Percentiles rank a stretch among this genome's conserved stretches.
These are phyloP conservation scores for Chlorops oryzae DNA, from an alignment of 1,140 invertebrate species.

Conservation along the genomic window DNA sequence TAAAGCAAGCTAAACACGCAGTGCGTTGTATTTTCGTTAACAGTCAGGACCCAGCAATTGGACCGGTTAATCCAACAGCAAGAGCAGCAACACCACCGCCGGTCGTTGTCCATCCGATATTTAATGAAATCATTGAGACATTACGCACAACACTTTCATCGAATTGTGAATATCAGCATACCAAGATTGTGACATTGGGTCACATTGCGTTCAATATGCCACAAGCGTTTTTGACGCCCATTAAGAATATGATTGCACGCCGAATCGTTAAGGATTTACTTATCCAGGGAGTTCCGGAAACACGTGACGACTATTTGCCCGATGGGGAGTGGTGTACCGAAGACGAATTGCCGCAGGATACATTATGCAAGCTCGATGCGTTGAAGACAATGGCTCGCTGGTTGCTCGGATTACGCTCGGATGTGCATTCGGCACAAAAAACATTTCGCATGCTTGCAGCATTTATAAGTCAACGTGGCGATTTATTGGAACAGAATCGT, in stretches of 20 bases:
- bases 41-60: conserved; percentile 24
- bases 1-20: conserved; percentile 94
- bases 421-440: conserved; percentile 84
- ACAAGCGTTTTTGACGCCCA: conserved; percentile 77
- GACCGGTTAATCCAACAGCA: neutral
- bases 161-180: conserved; percentile 78
- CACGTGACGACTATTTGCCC: conserved; percentile 44
- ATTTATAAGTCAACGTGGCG: conserved; percentile 83
- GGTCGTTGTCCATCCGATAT: conserved; percentile 67
- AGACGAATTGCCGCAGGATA: conserved; percentile 83
- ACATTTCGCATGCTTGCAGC: conserved; percentile 89
- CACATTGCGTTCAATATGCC: conserved; percentile 91
- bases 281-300: conserved; percentile 69
- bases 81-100: conserved; percentile 31
- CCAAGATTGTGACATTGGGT: conserved; percentile 87
- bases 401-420: conserved; percentile 84
- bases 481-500: conserved; percentile 67
- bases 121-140: conserved; percentile 81
- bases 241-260: conserved; percentile 91
- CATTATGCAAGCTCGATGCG: conserved; percentile 87
- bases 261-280: conserved; percentile 93
- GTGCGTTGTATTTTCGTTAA: conserved; percentile 86
- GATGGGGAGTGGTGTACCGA: conserved; percentile 80
- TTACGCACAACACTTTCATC: conserved; percentile 70
- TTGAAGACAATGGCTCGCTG: conserved; percentile 95